phyloP scores from a whole-genome alignment of 1,140 invertebrate genomes.

The Tachypleus tridentatus region DNA sequence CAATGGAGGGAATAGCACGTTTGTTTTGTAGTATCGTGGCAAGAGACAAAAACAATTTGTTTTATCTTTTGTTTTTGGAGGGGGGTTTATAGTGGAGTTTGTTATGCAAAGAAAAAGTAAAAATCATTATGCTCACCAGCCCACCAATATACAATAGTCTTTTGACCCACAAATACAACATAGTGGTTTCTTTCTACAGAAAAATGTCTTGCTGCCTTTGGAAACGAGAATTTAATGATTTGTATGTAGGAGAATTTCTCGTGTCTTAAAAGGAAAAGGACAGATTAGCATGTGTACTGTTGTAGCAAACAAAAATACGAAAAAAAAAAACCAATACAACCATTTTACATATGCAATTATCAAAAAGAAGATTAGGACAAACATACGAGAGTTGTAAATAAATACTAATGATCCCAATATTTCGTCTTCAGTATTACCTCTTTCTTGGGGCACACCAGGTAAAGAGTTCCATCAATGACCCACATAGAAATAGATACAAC shows the following conservation, averaged over 20 bases:
- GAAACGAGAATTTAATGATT: not conserved
- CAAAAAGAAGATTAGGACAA: not conserved
- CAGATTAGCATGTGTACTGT: too few species aligned
- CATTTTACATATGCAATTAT: not conserved
- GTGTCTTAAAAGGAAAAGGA: not conserved
- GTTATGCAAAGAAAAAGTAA: not conserved
- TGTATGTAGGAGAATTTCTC: not conserved
- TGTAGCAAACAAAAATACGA: not conserved
- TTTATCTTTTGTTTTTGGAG: not conserved
- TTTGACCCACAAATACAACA: constrained; percentile 1
- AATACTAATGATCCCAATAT: constrained; percentile 4
- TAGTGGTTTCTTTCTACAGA: constrained; percentile 7
- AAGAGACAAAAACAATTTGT: not conserved
- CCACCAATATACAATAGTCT: constrained; percentile 13
- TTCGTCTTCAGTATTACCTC: not conserved
- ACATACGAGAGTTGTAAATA: constrained; percentile 10
- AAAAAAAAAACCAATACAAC: too few species aligned
- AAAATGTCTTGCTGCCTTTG: constrained; percentile 10
- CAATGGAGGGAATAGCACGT: not conserved
- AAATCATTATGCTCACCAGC: constrained; percentile 9
- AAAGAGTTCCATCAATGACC: constrained; percentile 9
- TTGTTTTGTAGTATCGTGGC: not conserved
- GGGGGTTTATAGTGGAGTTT: too few species aligned
- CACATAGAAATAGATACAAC: constrained; percentile 9
- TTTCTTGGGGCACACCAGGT: constrained; percentile 7